Conservation (phyloP, 2,113 vertebrate species). For the Scytalopus superciliaris region DNA sequence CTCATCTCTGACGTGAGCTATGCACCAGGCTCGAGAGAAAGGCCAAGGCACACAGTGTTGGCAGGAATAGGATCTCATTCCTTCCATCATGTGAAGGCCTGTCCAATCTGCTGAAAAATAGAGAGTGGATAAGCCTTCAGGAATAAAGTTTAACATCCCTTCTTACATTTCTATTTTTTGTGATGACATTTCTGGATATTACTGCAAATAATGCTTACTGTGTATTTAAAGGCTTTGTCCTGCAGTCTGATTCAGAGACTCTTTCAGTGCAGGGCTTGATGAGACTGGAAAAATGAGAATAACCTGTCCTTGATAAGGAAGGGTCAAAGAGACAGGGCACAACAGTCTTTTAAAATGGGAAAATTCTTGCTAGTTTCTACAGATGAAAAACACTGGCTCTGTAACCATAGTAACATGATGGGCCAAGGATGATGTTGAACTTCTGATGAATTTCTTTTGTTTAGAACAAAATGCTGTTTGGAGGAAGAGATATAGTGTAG, state of each 20-base stretch:
- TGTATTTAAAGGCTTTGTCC: constrained; percentile 16
- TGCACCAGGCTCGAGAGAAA: neutral
- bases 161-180: neutral
- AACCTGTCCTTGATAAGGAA: constrained; percentile 57
- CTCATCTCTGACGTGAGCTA: neutral
- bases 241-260: neutral
- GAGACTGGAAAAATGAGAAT: constrained; percentile 18
- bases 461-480: constrained; percentile 59
- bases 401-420: constrained; percentile 79
- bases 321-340: constrained; percentile 53
- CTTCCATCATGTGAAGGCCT: neutral
- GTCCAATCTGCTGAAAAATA: neutral
- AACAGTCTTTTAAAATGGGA: constrained; percentile 31
- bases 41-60: rapidly evolving
- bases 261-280: constrained; percentile 17
- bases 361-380: constrained; percentile 49
- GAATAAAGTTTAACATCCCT: neutral
- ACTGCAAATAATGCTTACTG: neutral
- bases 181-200: neutral
- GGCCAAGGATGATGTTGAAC: constrained; percentile 69
- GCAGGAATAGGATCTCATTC: neutral
- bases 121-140: neutral
- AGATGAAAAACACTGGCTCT: constrained; percentile 59
- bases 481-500: constrained; percentile 8
- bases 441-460: constrained; percentile 69